Conservation (phyloP, 2,888 invertebrate genomes). For the Philaethria dido region DNA sequence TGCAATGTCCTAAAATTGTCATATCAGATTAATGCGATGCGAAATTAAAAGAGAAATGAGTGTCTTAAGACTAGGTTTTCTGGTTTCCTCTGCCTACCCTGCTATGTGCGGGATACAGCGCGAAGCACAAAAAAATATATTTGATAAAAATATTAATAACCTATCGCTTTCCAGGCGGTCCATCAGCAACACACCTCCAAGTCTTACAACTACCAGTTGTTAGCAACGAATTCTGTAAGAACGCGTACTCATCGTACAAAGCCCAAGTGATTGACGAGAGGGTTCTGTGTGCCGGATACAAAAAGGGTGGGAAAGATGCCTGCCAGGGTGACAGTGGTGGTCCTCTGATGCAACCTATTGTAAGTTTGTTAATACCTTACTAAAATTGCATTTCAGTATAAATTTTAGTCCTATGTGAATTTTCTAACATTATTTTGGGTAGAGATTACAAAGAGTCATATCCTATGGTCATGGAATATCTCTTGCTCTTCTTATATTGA, state of each 20-base stretch:
- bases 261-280: constrained; percentile 82
- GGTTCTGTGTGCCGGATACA: constrained; percentile 88
- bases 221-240: constrained; percentile 83
- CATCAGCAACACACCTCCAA: constrained; percentile 85
- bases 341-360: constrained; percentile 87
- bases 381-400: not conserved
- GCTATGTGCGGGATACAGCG: too few species aligned
- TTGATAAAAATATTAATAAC: not conserved
- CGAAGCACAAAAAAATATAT: too few species aligned
- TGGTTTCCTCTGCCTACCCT: too few species aligned
- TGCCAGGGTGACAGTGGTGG: constrained; percentile 94
- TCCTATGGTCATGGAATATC: too few species aligned
- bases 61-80: too few species aligned
- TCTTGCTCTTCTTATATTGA: too few species aligned
- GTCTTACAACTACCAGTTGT: constrained; percentile 89
- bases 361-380: constrained; percentile 51
- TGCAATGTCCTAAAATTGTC: too few species aligned
- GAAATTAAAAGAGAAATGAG: too few species aligned
- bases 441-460: too few species aligned
- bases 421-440: too few species aligned
- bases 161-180: constrained; percentile 83
- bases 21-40: too few species aligned
- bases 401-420: too few species aligned
- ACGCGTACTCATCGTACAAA: constrained; percentile 81
- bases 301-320: constrained; percentile 87